Evolutionary conservation across 2,888 invertebrate species (phyloP), one percentile per base, ranked within the genome.

Genomic region (Spisula solida): DNA sequence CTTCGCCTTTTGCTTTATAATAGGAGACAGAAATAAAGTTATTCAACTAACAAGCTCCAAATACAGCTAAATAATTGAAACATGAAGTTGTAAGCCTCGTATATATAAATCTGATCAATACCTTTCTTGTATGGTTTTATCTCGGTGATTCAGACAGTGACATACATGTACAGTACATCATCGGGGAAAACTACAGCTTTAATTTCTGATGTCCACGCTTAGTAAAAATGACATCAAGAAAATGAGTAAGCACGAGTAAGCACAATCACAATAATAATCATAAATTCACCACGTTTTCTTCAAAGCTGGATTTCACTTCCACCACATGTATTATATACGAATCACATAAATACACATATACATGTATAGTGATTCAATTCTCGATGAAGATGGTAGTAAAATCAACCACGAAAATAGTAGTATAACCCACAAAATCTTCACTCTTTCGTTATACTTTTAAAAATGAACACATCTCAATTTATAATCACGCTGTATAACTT

Each of bases 401-500:
- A 66, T 25, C 60, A 18, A 66, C 60, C 25, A 66, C 25, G 25
- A 66, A 51, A 51, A 51, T 16, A 10, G 14, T 41, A 41, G n/a
- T 51, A 51, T 51, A 51, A 51, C 14, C 14, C 16, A 51, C 60
- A 25, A 66, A 66, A 2, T 25, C n/a, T 66, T 66, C 25, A n/a
- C 60, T 66, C 25, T 25, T 25, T 12, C 4, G 0, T 66, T 66
- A 25, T 25, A 10, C n/a, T 25, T 60, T 66, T 66, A 25, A 66
- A 66, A 66, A 25, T 25, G 60, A 66, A 66, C 25, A n/a, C n/a
- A 66, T 66, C 25, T 25, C 60, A 25, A 25, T 66, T 25, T 66
- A 66, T 66, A 25, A n/a, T 66, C 25, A 66, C 60, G 25, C 25
- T 66, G n/a, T 66, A 25, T 66, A 66, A 66, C 60, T 66, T 66